Conservation (phyloP, 2,797 vertebrate genomes). For the Diceros bicornis region DNA sequence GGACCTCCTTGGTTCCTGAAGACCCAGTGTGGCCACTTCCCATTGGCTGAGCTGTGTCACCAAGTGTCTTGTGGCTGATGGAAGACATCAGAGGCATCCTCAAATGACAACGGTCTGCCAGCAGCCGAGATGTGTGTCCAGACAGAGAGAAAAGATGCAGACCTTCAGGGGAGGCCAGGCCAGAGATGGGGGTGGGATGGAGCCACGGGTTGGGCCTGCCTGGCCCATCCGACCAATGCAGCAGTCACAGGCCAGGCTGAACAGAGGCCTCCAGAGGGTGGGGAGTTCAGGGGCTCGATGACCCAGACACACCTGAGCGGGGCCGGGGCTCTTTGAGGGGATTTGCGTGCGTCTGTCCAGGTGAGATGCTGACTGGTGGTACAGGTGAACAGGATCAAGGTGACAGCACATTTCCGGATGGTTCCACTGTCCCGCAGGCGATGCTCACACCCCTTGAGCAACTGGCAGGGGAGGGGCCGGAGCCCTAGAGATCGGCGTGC, state of each 20-base stretch:
- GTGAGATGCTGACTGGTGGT: not conserved
- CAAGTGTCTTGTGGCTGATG: not conserved
- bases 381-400: not conserved
- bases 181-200: accelerated
- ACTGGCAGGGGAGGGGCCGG: too few relatives aligned
- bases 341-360: accelerated
- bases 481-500: not conserved
- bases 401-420: not conserved
- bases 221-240: too few relatives aligned
- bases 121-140: not conserved
- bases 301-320: not conserved
- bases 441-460: not conserved
- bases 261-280: not conserved
- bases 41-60: not conserved
- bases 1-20: not conserved
- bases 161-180: not conserved
- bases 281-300: not conserved
- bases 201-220: too few relatives aligned
- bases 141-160: not conserved
- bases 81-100: not conserved
- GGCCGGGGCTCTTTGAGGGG: too few relatives aligned
- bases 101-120: not conserved
- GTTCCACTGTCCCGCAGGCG: not conserved
- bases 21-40: not conserved
- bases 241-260: not conserved